These are phyloP conservation scores for Vimba vimba DNA, from an alignment of 2,113 vertebrate species.

Conservation along the genomic window DNA sequence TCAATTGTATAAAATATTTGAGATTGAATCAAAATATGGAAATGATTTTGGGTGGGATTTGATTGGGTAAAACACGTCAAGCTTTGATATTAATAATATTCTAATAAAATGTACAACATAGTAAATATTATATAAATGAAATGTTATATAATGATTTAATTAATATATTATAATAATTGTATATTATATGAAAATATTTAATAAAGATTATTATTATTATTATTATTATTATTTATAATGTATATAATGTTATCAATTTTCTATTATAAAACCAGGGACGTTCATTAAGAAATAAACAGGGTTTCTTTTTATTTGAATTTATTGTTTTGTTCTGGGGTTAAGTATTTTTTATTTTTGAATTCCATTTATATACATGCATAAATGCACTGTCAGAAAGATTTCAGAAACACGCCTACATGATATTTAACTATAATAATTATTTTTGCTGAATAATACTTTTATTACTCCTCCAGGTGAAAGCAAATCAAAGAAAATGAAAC, in stretches of 20 bases:
- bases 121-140: no score
- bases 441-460: not conserved
- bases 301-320: not conserved
- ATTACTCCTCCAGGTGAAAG: slow-evolving; percentile 76
- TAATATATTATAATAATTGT: not conserved
- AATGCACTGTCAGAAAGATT: not conserved
- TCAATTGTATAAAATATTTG: not conserved
- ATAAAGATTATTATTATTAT: not conserved
- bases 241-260: no score
- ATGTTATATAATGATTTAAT: not conserved
- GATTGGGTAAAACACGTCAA: not conserved
- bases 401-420: not conserved
- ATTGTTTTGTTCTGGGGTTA: not conserved
- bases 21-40: not conserved
- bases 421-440: no score
- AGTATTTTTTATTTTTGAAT: not conserved
- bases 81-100: not conserved
- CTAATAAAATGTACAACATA: not conserved
- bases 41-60: not conserved
- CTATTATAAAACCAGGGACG: no score
- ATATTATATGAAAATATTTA: not conserved
- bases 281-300: not conserved
- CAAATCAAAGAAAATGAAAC: slow-evolving; percentile 96
- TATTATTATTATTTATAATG: not conserved
- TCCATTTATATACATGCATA: not conserved